Evolutionary conservation across 2,888 invertebrate species (phyloP).

Genomic region (Troides oblongomaculatus): DNA sequence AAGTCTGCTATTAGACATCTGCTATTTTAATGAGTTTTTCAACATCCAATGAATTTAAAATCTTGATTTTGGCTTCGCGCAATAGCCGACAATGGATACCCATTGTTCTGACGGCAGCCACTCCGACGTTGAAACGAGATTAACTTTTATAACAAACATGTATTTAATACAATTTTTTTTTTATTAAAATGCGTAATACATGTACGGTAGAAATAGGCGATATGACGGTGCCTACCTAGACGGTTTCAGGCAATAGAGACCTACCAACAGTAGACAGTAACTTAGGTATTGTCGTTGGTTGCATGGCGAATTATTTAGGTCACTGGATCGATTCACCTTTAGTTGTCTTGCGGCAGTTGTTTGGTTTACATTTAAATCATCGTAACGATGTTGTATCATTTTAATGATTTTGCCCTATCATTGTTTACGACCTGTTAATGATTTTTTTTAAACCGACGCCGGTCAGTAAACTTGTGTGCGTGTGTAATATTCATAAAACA

Average conservation of each 20-base stretch:
- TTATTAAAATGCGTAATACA: too few relatives aligned
- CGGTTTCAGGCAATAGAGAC: too few relatives aligned
- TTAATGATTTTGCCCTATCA: neutral
- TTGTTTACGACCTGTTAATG: neutral
- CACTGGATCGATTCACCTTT: constrained; percentile 22
- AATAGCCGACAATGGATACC: neutral
- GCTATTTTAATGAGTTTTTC: neutral
- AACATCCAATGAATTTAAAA: neutral
- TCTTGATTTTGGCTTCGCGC: neutral
- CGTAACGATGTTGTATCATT: neutral
- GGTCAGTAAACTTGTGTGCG: too few relatives aligned
- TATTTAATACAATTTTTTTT: neutral
- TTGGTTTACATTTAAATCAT: neutral
- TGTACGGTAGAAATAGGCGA: too few relatives aligned
- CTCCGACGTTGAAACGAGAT: neutral
- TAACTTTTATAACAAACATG: neutral
- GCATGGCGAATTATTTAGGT: constrained; percentile 21
- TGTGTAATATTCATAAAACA: too few relatives aligned
- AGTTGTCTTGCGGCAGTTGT: neutral
- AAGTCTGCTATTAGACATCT: too few relatives aligned
- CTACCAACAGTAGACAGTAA: too few relatives aligned
- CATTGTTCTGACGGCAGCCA: neutral
- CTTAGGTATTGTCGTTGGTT: neutral
- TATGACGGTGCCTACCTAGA: too few relatives aligned
- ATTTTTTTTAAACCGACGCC: too few relatives aligned